phyloP scores from a whole-genome alignment of 2,113 vertebrate genomes.

The Vidua macroura region DNA sequence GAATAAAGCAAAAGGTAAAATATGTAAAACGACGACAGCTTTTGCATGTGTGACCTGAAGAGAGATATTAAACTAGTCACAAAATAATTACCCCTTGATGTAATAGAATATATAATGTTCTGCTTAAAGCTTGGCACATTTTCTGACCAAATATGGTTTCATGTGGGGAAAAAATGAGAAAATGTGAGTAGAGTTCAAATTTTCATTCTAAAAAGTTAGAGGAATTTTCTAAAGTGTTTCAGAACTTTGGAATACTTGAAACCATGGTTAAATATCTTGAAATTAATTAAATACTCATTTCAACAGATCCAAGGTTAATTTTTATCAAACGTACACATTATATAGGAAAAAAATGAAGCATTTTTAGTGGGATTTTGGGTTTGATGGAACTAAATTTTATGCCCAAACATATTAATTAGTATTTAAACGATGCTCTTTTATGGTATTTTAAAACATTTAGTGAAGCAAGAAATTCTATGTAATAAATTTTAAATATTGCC shows the following conservation, averaged over 20 bases:
- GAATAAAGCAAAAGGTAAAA: conserved; percentile 20
- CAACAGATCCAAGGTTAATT: background rate
- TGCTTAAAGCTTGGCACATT: background rate
- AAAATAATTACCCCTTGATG: background rate
- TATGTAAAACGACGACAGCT: background rate
- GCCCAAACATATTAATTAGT: background rate
- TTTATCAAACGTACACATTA: fast-evolving
- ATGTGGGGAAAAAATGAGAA: background rate
- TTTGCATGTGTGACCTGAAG: background rate
- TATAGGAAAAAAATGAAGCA: background rate
- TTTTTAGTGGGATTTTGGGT: background rate
- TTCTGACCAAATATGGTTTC: background rate
- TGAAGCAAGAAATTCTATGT: background rate
- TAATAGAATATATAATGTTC: background rate
- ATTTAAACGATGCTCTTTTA: background rate
- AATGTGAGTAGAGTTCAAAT: background rate
- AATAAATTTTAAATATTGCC: background rate
- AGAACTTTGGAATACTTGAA: background rate
- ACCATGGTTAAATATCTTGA: background rate
- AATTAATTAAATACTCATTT: background rate
- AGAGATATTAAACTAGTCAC: background rate
- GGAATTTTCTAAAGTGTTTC: background rate
- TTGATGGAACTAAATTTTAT: background rate
- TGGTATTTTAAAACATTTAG: background rate
- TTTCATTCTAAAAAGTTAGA: background rate